phyloP scores from a whole-genome alignment of 2,888 invertebrate genomes.

The Crossocerus cetratus region DNA sequence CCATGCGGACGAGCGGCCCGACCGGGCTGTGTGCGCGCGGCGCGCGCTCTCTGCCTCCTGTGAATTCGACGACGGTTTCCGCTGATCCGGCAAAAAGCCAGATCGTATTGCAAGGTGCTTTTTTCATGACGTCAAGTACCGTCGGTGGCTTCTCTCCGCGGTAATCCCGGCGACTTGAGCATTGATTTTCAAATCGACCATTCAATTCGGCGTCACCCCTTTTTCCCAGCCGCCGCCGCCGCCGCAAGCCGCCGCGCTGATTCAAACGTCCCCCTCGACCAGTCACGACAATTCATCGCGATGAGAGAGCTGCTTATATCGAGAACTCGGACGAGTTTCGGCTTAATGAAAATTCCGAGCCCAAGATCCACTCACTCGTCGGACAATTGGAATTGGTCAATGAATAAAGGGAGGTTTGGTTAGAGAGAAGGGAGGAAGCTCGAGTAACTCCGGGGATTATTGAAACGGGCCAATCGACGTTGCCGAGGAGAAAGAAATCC shows the following conservation, averaged over 20 bases:
- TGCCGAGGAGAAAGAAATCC: too few relatives aligned
- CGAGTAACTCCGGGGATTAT: too few relatives aligned
- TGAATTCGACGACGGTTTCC: conserved; percentile 70
- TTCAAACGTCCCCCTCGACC: not conserved
- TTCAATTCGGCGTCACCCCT: conserved; percentile 22
- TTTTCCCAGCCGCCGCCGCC: not conserved
- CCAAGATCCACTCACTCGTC: not conserved
- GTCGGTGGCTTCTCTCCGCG: conserved; percentile 24
- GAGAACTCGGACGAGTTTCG: too few relatives aligned
- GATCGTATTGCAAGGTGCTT: conserved; percentile 62
- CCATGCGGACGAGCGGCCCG: conserved; percentile 19
- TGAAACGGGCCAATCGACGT: too few relatives aligned
- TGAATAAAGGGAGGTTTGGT: too few relatives aligned
- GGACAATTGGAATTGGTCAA: too few relatives aligned
- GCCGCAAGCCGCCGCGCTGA: not conserved
- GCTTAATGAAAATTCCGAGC: too few relatives aligned
- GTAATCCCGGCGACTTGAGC: conserved; percentile 40
- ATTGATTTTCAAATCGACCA: conserved; percentile 50
- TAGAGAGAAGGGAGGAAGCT: too few relatives aligned
- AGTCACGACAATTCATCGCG: not conserved
- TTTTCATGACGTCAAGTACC: conserved; percentile 46
- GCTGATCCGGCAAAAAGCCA: conserved; percentile 70
- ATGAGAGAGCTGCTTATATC: not conserved
- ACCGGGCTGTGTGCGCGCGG: conserved; percentile 10
- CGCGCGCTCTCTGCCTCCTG: conserved; percentile 52